These are phyloP conservation scores for Symphodus melops DNA, from an alignment of 2,113 vertebrate genomes.

Conservation along the genomic window DNA sequence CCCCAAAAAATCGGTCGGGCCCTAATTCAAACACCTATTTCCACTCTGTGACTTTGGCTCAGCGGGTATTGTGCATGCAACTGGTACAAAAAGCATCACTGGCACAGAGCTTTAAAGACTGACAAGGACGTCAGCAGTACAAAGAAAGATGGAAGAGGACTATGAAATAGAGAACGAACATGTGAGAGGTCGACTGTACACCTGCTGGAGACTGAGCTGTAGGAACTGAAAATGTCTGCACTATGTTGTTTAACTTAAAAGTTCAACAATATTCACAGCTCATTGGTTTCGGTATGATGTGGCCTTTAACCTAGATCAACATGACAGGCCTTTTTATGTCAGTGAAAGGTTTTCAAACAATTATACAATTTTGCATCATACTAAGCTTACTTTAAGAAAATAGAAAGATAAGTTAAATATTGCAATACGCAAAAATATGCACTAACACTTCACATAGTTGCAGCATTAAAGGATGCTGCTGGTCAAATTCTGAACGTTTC, in stretches of 20 bases:
- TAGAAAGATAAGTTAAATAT: background rate
- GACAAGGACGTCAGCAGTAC: too few relatives aligned
- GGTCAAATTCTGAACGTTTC: constrained; percentile 16
- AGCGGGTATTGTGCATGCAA: too few relatives aligned
- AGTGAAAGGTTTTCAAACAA: background rate
- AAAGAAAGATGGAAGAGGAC: background rate
- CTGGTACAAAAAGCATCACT: too few relatives aligned
- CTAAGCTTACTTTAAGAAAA: background rate
- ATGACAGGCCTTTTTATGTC: background rate
- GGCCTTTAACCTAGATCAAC: constrained; percentile 3
- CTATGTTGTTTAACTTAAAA: background rate
- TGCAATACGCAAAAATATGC: background rate
- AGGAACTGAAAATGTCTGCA: background rate
- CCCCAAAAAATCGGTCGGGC: too few relatives aligned
- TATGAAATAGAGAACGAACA: too few relatives aligned
- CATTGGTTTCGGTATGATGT: constrained; percentile 10
- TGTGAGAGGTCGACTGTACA: too few relatives aligned
- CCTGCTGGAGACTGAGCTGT: background rate
- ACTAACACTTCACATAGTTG: background rate
- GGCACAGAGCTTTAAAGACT: too few relatives aligned
- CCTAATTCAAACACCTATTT: too few relatives aligned
- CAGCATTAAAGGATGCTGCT: constrained; percentile 25
- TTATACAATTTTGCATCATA: background rate
- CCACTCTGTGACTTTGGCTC: too few relatives aligned
- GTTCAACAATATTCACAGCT: background rate